Evolutionary conservation across 1,140 invertebrate species (phyloP).

Genomic region (Procambarus virginalis): DNA sequence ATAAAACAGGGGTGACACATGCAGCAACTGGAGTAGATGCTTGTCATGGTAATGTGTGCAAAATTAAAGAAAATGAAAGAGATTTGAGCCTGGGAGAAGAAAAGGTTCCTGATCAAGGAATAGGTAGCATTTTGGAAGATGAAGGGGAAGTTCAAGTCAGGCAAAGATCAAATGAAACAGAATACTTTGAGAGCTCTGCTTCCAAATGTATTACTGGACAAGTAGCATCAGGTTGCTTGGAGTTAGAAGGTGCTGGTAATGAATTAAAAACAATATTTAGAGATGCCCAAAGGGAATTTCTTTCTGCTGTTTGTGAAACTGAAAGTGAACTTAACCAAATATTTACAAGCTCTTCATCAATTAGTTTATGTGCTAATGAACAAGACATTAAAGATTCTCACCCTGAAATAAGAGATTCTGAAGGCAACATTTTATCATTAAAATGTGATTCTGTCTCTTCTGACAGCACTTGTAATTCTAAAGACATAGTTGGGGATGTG

Average conservation of each 20-base stretch:
- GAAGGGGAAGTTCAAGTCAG: background rate
- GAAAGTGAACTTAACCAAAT: constrained; percentile 34
- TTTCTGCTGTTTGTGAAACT: constrained; percentile 36
- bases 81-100: background rate
- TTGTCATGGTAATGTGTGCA: background rate
- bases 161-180: background rate
- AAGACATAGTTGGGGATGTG: constrained; percentile 6
- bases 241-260: constrained; percentile 38
- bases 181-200: background rate
- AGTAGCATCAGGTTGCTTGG: constrained; percentile 8
- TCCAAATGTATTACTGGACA: constrained; percentile 30
- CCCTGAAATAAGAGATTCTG: constrained; percentile 9
- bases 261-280: constrained; percentile 49
- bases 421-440: constrained; percentile 24
- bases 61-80: background rate
- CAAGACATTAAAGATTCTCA: background rate
- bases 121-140: background rate
- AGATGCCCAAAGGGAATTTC: constrained; percentile 46
- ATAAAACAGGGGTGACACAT: constrained; percentile 24
- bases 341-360: constrained; percentile 29
- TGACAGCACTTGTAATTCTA: constrained; percentile 23
- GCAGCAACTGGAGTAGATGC: background rate
- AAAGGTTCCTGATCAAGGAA: constrained; percentile 9
- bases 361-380: constrained; percentile 31
- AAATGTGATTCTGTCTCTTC: background rate